phyloP scores from a whole-genome alignment of 1,140 invertebrate species.

The Kradibia gibbosae region DNA sequence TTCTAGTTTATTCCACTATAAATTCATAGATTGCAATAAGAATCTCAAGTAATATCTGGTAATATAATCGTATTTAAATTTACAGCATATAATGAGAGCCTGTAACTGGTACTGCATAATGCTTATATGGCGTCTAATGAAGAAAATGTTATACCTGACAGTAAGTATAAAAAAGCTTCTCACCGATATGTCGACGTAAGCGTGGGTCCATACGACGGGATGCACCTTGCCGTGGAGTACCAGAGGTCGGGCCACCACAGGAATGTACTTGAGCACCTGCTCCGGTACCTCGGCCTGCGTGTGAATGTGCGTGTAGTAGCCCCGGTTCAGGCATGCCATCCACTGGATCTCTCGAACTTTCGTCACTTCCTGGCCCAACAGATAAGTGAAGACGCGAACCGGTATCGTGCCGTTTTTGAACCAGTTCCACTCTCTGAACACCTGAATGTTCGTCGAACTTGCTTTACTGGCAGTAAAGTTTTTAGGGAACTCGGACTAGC shows the following conservation, averaged over 20 bases:
- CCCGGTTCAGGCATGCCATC: conserved; percentile 97
- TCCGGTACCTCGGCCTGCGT: conserved; percentile 94
- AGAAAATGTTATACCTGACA: neutral
- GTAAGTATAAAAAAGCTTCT: conserved; percentile 54
- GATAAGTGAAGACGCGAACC: conserved; percentile 96
- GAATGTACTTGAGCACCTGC: conserved; percentile 93
- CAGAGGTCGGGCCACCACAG: conserved; percentile 89
- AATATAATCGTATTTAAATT: neutral
- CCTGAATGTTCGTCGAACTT: conserved; percentile 57
- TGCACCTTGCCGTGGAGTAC: conserved; percentile 84
- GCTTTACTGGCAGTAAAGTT: neutral
- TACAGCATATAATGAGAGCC: neutral
- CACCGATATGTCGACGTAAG: conserved; percentile 89
- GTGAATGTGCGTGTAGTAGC: conserved; percentile 93
- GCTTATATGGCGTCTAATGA: no score
- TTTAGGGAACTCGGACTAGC: no score
- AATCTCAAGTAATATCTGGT: no score
- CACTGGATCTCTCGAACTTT: conserved; percentile 92
- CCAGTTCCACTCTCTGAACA: conserved; percentile 91
- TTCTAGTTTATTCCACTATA: no score
- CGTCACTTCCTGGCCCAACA: conserved; percentile 95
- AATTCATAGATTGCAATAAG: no score
- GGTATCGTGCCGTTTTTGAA: conserved; percentile 80
- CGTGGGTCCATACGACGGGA: conserved; percentile 91
- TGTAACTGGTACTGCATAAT: neutral